These are phyloP conservation scores for Girardinichthys multiradiatus DNA, from an alignment of 2,113 vertebrate species.

Conservation along the genomic window DNA sequence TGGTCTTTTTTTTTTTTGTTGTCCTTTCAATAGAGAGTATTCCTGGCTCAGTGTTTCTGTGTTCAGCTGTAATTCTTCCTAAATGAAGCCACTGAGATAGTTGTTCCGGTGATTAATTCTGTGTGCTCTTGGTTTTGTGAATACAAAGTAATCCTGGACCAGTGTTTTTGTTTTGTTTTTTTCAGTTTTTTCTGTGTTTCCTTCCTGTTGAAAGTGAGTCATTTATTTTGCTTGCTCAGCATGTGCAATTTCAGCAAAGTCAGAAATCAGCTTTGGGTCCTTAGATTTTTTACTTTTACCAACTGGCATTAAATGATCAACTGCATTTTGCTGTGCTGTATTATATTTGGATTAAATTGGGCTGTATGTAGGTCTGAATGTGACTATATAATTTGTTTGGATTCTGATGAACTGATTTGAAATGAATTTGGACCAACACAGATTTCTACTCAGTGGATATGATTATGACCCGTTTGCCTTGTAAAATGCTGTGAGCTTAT, in stretches of 20 bases:
- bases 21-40: too few relatives aligned
- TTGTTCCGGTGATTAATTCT: background rate
- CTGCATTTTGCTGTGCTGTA: background rate
- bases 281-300: background rate
- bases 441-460: background rate
- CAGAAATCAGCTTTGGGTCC: background rate
- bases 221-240: background rate
- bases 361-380: too few relatives aligned
- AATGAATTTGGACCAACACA: too few relatives aligned
- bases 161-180: background rate
- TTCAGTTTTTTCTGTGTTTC: background rate
- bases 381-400: too few relatives aligned
- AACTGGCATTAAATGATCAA: background rate
- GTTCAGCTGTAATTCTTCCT: too few relatives aligned
- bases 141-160: background rate
- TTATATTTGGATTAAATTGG: too few relatives aligned
- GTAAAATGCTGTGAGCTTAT: background rate
- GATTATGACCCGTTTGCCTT: background rate
- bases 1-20: too few relatives aligned
- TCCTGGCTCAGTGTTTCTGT: too few relatives aligned
- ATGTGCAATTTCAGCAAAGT: background rate
- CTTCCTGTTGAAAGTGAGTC: background rate
- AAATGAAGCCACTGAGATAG: background rate
- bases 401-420: too few relatives aligned
- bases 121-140: background rate